These are phyloP conservation scores for Zoanthus solanderi DNA, from an alignment of 92 coral and sea anemone genomes.

Conservation along the genomic window DNA sequence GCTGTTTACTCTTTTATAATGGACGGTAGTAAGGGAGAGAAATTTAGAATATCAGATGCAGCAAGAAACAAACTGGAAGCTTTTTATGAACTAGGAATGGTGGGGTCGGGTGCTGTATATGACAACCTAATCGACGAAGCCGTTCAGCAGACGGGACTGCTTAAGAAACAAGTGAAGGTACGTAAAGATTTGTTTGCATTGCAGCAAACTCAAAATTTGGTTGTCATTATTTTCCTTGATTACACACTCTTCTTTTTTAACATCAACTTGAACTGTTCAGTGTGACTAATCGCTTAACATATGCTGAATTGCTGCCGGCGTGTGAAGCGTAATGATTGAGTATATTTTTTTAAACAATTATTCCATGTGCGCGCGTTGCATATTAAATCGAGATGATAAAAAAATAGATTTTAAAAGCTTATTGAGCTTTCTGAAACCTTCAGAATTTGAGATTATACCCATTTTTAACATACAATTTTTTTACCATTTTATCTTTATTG, in stretches of 20 bases:
- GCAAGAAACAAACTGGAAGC: conserved; percentile 7
- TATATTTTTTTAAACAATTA: no score
- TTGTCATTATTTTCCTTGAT: not conserved
- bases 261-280: not conserved
- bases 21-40: conserved; percentile 14
- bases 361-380: not conserved
- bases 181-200: not conserved
- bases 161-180: conserved; percentile 28
- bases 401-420: not conserved
- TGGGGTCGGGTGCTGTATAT: conserved; percentile 18
- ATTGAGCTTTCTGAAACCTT: not conserved
- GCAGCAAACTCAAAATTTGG: not conserved
- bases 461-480: no score
- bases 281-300: not conserved
- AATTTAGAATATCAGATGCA: conserved; percentile 14
- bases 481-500: no score
- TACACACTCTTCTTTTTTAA: not conserved
- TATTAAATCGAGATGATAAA: not conserved
- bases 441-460: not conserved
- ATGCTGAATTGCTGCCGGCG: not conserved
- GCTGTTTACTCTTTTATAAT: not conserved
- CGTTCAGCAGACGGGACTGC: conserved; percentile 34
- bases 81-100: conserved; percentile 10
- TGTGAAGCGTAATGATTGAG: not conserved
- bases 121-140: not conserved